These are phyloP conservation scores for Ciconia maguari DNA, from an alignment of 2,113 vertebrate genomes.

Conservation along the genomic window DNA sequence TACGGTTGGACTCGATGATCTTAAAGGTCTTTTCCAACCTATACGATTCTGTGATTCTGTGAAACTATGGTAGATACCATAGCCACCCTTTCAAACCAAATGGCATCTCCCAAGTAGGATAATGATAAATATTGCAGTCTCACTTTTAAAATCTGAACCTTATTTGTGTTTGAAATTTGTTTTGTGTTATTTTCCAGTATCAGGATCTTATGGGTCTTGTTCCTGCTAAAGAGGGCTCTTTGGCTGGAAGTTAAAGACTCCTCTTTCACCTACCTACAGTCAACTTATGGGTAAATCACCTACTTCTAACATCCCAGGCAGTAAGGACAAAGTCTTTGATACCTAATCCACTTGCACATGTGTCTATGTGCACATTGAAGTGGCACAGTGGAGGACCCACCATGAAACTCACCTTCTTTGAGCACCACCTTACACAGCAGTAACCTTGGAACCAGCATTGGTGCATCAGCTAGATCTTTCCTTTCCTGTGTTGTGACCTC, in stretches of 20 bases:
- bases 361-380: neutral
- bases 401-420: neutral
- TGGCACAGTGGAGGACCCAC: neutral
- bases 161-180: neutral
- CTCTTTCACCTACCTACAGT: neutral
- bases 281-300: neutral
- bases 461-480: neutral
- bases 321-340: neutral
- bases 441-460: neutral
- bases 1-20: too few relatives aligned
- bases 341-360: neutral
- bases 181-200: neutral
- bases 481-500: neutral
- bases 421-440: neutral
- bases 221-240: neutral
- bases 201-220: neutral
- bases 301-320: neutral
- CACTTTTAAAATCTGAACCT: neutral
- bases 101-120: neutral
- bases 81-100: neutral
- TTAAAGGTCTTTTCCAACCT: too few relatives aligned
- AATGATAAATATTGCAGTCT: neutral
- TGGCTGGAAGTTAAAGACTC: neutral
- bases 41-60: too few relatives aligned
- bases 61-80: neutral